A percentile compares a stretch with the other conserved stretches of the same genome.
These are phyloP conservation scores for Botia almorhae DNA, from an alignment of 2,797 vertebrate species.

Conservation along the genomic window DNA sequence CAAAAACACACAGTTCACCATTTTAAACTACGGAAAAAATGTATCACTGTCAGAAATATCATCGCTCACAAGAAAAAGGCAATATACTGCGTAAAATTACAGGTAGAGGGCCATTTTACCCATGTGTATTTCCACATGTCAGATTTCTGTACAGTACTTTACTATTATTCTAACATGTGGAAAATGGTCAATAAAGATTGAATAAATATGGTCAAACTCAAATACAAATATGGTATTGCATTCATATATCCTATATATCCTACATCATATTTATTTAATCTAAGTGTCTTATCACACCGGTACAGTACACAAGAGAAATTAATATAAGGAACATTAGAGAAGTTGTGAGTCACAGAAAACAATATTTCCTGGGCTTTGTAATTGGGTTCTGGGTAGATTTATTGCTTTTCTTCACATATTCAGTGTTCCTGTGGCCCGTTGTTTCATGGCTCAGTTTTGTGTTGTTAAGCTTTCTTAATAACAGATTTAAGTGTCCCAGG, in stretches of 20 bases:
- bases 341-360: conserved; percentile 59
- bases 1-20: too few relatives aligned
- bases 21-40: too few relatives aligned
- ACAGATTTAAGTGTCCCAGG: conserved; percentile 67
- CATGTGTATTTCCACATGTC: too few relatives aligned
- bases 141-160: neutral
- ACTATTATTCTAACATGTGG: neutral
- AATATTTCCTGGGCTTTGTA: conserved; percentile 65
- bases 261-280: neutral
- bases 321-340: conserved; percentile 42
- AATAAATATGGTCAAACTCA: neutral
- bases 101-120: too few relatives aligned
- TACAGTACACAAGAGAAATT: conserved; percentile 29
- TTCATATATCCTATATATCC: too few relatives aligned
- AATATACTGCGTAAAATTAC: too few relatives aligned
- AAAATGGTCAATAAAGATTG: neutral
- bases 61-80: too few relatives aligned
- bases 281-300: conserved; percentile 10
- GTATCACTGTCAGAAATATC: too few relatives aligned
- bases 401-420: conserved; percentile 59
- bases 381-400: conserved; percentile 62
- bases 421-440: conserved; percentile 51
- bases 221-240: too few relatives aligned
- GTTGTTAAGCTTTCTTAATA: conserved; percentile 70
- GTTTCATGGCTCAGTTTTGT: conserved; percentile 60